A percentile compares a stretch with the other conserved stretches of the same genome.
Conservation (phyloP, 2,797 vertebrate genomes). For the Sebastes elongatus region DNA sequence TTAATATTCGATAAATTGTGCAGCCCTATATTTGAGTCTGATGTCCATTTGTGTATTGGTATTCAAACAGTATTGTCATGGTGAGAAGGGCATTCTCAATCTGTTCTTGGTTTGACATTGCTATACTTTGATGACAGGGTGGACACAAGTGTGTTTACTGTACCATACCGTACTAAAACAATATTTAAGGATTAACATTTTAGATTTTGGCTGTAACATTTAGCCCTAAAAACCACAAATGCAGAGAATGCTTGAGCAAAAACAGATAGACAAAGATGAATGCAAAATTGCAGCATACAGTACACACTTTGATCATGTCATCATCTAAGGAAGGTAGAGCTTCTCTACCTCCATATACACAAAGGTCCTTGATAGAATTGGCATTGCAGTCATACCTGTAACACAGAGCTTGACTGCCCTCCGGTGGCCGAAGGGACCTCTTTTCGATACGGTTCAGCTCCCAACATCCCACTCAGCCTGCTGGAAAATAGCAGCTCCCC, state of each 20-base stretch:
- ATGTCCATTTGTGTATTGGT: no score
- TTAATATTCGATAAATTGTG: no score
- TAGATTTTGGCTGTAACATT: not conserved
- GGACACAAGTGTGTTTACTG: not conserved
- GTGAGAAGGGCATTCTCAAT: not conserved
- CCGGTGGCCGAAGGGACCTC: constrained; percentile 49
- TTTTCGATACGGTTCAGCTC: not conserved
- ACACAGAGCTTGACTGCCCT: constrained; percentile 57
- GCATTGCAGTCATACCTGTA: not conserved
- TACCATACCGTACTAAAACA: not conserved
- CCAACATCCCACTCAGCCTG: not conserved
- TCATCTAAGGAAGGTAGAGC: not conserved
- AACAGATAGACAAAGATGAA: not conserved
- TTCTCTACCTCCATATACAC: not conserved
- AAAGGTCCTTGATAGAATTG: not conserved
- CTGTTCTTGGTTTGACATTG: not conserved
- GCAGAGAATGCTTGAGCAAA: not conserved
- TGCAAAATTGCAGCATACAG: not conserved
- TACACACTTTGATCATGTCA: not conserved
- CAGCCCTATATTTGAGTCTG: no score
- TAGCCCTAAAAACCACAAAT: not conserved
- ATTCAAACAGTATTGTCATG: no score
- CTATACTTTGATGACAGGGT: not conserved
- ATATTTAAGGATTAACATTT: not conserved
- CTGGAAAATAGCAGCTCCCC: constrained; percentile 51